Evolutionary conservation across 2,888 invertebrate genomes (phyloP).

Genomic region (Leptinotarsa juncta): DNA sequence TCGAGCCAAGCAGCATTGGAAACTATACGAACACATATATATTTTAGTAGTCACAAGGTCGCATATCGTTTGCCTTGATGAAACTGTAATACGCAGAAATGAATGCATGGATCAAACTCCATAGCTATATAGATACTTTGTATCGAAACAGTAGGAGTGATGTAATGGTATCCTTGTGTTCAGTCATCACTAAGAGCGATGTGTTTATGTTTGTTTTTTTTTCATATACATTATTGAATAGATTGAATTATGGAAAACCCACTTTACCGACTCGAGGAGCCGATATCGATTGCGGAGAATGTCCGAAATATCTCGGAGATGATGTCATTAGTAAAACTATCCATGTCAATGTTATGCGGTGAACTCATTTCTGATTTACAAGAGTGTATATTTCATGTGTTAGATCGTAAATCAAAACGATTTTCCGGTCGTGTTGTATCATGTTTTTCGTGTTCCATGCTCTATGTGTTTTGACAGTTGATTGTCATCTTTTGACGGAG

Average conservation of each 20-base stretch:
- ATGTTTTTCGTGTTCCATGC: too few relatives aligned
- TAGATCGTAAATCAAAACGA: too few relatives aligned
- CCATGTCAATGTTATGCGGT: neutral
- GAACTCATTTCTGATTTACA: neutral
- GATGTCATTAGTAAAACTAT: neutral
- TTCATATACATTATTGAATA: neutral
- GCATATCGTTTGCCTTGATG: slow-evolving; percentile 2
- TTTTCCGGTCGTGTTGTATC: too few relatives aligned
- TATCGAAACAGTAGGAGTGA: neutral
- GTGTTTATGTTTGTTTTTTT: neutral
- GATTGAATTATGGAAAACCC: neutral
- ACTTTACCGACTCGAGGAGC: neutral
- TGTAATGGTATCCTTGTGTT: neutral
- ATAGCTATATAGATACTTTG: neutral
- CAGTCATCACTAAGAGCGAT: neutral
- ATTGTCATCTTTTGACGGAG: too few relatives aligned
- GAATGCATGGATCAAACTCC: neutral
- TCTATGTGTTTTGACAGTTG: too few relatives aligned
- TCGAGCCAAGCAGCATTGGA: neutral
- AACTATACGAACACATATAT: slow-evolving; percentile 1
- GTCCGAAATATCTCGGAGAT: neutral
- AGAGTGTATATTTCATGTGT: too few relatives aligned
- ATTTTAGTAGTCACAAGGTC: slow-evolving; percentile 4
- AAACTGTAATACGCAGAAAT: neutral
- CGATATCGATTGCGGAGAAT: neutral